Evolutionary conservation across 2,888 invertebrate genomes (phyloP), one percentile per base, ranked within the genome.

Genomic region (Caprella mutica): DNA sequence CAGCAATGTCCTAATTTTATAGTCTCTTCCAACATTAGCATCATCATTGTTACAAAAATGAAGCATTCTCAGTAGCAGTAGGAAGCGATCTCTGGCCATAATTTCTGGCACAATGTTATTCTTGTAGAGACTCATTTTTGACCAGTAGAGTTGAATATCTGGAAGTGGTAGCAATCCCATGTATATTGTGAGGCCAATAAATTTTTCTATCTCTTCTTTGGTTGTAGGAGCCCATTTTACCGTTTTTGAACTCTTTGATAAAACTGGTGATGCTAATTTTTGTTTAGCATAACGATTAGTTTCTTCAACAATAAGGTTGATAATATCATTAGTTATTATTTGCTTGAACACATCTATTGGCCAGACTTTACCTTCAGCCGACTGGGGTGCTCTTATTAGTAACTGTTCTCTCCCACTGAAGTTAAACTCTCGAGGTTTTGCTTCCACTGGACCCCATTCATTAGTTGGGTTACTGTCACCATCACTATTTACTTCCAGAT

Each of bases 1-100:
- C 19, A 33, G 26, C 9, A 59, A 27, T 29, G 40, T 29, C 26
- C 38, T 50, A 5, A 55, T 30, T 55, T 55, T 55, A 40, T 42
- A 42, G 17, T 54, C 26, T 55, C 33, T 51, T n/a, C 30, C n/a
- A 24, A 19, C 24, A 6, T 40, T 14, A 2, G 43, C n/a, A 42
- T 26, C 44, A 19, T n/a, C 29, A 51, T 19, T 40, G 24, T 50
- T 51, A 17, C 26, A 38, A 55, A 59, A 55, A 40, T 55, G 59
- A 8, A 59, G 5, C 33, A 59, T 35, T 33, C 40, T 27, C 21
- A 55, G 29, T 2, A 59, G 42, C 12, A 59, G 43, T 38, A 35
- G 35, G 33, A 59, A 59, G 8, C 27, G n/a, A 21, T 59, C 43
- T 27, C 55, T 50, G 26, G 12, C 19, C 51, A 55, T 50, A 5